Evolutionary conservation across 2,888 invertebrate species (phyloP).

Genomic region (Epirrita christyi): DNA sequence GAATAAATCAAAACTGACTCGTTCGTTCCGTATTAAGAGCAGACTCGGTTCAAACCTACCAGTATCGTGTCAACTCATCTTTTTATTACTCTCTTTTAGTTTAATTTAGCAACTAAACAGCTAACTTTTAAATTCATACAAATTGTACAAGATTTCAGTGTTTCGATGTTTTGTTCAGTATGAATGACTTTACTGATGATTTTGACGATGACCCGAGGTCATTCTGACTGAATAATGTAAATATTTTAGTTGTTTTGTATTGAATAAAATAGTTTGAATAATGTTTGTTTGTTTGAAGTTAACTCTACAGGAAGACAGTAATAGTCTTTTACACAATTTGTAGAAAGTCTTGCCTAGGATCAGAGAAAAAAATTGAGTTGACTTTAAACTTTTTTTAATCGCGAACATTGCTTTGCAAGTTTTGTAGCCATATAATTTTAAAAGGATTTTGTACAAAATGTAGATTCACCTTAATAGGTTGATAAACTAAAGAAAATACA

Average conservation of each 20-base stretch:
- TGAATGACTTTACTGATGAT: conserved; percentile 35
- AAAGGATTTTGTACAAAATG: no score
- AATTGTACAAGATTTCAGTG: conserved; percentile 19
- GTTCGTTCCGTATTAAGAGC: no score
- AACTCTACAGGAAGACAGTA: neutral
- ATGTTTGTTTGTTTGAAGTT: conserved; percentile 40
- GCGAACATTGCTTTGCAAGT: no score
- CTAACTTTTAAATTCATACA: conserved; percentile 17
- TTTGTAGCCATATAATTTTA: no score
- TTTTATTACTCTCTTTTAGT: conserved; percentile 33
- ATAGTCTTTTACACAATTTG: no score
- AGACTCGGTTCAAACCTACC: neutral
- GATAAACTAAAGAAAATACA: no score
- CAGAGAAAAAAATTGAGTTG: no score
- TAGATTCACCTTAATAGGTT: no score
- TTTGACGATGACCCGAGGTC: conserved; percentile 54
- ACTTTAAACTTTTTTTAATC: no score
- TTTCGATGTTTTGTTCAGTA: conserved; percentile 26
- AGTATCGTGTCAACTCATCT: conserved; percentile 4
- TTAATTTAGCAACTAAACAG: conserved; percentile 10
- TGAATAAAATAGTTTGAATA: conserved; percentile 72
- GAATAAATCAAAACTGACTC: neutral
- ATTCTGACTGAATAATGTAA: conserved; percentile 81
- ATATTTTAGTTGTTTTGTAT: conserved; percentile 64
- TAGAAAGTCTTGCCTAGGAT: conserved; percentile 1